Evolutionary conservation across 2,113 vertebrate genomes (phyloP).

Genomic region (Calcarius ornatus): DNA sequence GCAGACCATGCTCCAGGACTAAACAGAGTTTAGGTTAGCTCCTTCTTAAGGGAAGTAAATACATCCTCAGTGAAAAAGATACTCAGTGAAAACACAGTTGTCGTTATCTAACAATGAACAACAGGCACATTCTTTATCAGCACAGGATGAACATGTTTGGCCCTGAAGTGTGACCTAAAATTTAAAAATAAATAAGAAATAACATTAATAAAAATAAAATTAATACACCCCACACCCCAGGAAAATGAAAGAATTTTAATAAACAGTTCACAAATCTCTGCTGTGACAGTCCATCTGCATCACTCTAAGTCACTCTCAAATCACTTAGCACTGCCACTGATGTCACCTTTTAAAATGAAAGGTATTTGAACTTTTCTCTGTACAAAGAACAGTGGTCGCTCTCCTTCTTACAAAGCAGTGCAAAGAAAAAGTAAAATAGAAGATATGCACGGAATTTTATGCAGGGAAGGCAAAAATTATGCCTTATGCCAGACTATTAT

Average conservation of each 20-base stretch:
- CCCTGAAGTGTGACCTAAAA: neutral
- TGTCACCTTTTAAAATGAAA: conserved; percentile 5
- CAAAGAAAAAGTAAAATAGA: conserved; percentile 52
- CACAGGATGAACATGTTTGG: neutral
- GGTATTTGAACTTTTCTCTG: neutral
- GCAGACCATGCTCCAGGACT: neutral
- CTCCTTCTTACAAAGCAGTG: conserved; percentile 7
- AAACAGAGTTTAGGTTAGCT: neutral
- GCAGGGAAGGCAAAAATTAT: conserved; percentile 64
- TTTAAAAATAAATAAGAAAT: neutral
- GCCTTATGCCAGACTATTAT: conserved; percentile 55
- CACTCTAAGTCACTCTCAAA: neutral
- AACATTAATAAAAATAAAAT: neutral
- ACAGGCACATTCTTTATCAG: neutral
- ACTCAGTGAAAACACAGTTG: neutral
- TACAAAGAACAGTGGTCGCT: neutral
- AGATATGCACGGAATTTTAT: conserved; percentile 40
- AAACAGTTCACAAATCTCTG: neutral
- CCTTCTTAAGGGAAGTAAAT: neutral
- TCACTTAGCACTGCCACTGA: neutral
- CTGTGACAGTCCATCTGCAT: neutral
- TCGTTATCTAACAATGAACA: neutral
- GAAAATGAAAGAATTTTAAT: neutral
- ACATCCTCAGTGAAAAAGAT: neutral
- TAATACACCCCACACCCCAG: accelerated